A percentile compares a stretch with the other conserved stretches of the same genome.
These are phyloP conservation scores for Grallaria varia DNA, from an alignment of 2,113 vertebrate species.

Conservation along the genomic window DNA sequence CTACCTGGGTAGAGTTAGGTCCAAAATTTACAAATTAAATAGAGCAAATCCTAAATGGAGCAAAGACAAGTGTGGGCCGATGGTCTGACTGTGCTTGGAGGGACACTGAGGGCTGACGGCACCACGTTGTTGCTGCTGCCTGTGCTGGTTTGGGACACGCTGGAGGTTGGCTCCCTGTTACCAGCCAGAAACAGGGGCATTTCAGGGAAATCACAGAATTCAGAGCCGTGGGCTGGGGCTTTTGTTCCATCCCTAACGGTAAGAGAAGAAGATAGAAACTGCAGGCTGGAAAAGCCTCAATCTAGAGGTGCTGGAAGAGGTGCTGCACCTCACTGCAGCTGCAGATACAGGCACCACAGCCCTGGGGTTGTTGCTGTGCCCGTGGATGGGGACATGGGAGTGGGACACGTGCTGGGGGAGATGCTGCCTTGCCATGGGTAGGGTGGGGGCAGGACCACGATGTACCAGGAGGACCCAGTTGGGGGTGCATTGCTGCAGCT, in stretches of 20 bases:
- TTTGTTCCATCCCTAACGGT: neutral
- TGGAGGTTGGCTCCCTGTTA: neutral
- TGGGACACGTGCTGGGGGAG: rapidly evolving
- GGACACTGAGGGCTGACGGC: rapidly evolving
- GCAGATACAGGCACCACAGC: neutral
- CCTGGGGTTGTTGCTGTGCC: neutral
- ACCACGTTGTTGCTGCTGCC: neutral
- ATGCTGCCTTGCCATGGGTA: rapidly evolving
- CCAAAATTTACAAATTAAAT: neutral
- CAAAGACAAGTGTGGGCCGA: neutral
- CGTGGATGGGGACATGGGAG: neutral
- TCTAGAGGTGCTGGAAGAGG: rapidly evolving
- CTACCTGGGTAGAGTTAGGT: neutral
- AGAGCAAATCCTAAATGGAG: neutral
- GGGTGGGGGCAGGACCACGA: rapidly evolving
- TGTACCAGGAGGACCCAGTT: rapidly evolving
- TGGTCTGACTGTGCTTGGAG: neutral
- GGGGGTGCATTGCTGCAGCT: neutral
- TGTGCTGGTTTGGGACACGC: neutral
- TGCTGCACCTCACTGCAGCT: neutral
- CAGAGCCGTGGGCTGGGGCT: neutral
- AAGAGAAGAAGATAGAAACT: neutral
- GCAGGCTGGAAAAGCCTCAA: neutral
- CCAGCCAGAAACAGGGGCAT: neutral
- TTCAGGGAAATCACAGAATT: neutral